Evolutionary conservation across 2,888 invertebrate genomes (phyloP).

Genomic region (Drosophila anceps): DNA sequence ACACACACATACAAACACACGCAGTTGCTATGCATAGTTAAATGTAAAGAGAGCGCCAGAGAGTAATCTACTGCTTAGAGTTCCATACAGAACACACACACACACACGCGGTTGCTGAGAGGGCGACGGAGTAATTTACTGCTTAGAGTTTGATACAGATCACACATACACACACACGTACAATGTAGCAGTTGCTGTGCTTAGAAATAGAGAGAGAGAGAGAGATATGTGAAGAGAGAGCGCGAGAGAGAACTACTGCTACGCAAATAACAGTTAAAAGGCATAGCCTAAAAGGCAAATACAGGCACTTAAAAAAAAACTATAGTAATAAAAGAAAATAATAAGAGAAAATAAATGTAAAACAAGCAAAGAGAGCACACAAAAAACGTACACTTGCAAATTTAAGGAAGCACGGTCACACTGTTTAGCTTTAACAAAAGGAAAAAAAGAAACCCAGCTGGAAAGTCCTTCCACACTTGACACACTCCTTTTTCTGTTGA

Average conservation of each 20-base stretch:
- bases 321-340: conserved; percentile 16
- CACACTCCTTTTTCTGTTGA: conserved; percentile 18
- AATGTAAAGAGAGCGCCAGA: conserved; percentile 7
- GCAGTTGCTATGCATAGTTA: conserved; percentile 31
- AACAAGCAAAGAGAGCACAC: conserved; percentile 11
- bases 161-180: background rate
- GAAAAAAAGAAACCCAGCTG: conserved; percentile 25
- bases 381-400: conserved; percentile 2
- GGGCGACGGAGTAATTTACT: background rate
- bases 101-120: conserved; percentile 18
- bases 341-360: conserved; percentile 18
- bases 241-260: background rate
- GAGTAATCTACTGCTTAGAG: background rate
- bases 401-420: conserved; percentile 39
- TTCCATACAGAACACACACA: conserved; percentile 12
- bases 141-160: background rate
- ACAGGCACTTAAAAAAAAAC: conserved; percentile 37
- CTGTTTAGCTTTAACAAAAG: conserved; percentile 46
- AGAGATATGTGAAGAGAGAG: conserved; percentile 24
- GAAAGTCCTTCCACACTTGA: conserved; percentile 26
- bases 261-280: conserved; percentile 41
- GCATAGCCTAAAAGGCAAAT: conserved; percentile 50
- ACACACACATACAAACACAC: background rate
- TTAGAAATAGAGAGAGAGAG: conserved; percentile 42
- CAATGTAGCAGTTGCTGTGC: conserved; percentile 29